Conservation (phyloP, 2,797 vertebrate genomes). For the Oreochromis grahami region DNA sequence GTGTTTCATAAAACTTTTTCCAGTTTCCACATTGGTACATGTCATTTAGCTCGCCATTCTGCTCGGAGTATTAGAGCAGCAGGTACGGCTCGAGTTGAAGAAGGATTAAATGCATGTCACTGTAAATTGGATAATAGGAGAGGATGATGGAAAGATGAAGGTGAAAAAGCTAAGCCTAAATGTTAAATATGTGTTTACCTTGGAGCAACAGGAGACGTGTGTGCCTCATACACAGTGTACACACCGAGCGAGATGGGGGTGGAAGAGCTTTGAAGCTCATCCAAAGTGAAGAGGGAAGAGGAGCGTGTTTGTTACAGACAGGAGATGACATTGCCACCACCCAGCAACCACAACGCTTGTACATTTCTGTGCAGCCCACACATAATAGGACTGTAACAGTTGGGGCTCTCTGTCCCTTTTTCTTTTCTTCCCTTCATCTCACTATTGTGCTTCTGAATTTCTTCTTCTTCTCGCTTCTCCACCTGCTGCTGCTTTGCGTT, state of each 20-base stretch:
- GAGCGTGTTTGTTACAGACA: background rate
- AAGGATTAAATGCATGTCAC: background rate
- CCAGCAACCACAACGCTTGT: background rate
- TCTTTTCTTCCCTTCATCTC: background rate
- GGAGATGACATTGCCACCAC: conserved; percentile 21
- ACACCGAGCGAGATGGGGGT: background rate
- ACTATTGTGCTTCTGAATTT: background rate
- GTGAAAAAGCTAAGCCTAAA: conserved; percentile 6
- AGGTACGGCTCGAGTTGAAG: background rate
- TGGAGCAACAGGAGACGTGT: conserved; percentile 19
- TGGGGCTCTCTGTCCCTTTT: background rate
- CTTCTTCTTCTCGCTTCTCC: background rate
- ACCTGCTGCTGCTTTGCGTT: background rate
- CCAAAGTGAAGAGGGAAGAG: conserved; percentile 44
- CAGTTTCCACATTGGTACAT: background rate
- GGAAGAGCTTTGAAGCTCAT: conserved; percentile 60
- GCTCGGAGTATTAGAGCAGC: background rate
- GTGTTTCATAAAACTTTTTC: background rate
- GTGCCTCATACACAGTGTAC: background rate
- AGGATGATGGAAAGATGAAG: conserved; percentile 10
- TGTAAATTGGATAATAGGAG: background rate
- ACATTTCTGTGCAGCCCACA: background rate
- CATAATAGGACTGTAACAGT: background rate
- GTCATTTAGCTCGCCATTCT: background rate
- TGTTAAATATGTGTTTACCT: conserved; percentile 9